Base-by-base conservation (phyloP, 1,140 invertebrate species). In the Drosophila elegans region DNA sequence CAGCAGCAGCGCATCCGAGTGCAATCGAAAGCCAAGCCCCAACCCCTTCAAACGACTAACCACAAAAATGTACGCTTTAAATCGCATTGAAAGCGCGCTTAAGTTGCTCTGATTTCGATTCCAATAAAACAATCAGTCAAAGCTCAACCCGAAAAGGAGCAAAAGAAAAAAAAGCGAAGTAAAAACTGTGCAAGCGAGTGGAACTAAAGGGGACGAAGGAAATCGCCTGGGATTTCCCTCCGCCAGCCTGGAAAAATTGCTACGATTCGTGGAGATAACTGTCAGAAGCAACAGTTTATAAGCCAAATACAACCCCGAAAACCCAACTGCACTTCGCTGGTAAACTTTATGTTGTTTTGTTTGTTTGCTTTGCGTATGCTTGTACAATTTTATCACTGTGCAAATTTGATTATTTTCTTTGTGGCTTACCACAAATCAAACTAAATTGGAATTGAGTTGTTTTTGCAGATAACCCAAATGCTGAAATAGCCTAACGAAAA, bases 241-340 rank as follows among this genome's bases (percentile, higher is more conserved):
- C 11, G 72, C 69, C 51, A 74, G 60, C 44, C 45, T 67, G 49
- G 61, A 48, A 76, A 76, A 75, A 76, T 76, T 39, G 53, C 61
- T 59, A 46, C 46, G 48, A 76, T 76, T 76, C 73, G 61, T 67
- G 36, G 51, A 64, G 63, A 77, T 78, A 78, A 61, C 69, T 75
- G 71, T 62, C 74, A 63, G 63, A 56, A 68, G 73, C 82, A 85
- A 81, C 81, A 85, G 82, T 86, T 76, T 85, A 86, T 69, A 48
- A 69, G 68, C 57, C 68, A 63, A 74, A 60, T 74, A 67, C 63
- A 63, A 48, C 21, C 27, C 34, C 27, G 27, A 64, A 61, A 46
- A 29, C 45, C 21, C 38, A 56, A 34, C 39, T 63, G 38, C 44
- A 74, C 51, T 57, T 41, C 41, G 29, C 3, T 42, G 49, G 6